These are phyloP conservation scores for Pseudomyrmex pallidus DNA, from an alignment of 1,140 invertebrate genomes.

Conservation along the genomic window DNA sequence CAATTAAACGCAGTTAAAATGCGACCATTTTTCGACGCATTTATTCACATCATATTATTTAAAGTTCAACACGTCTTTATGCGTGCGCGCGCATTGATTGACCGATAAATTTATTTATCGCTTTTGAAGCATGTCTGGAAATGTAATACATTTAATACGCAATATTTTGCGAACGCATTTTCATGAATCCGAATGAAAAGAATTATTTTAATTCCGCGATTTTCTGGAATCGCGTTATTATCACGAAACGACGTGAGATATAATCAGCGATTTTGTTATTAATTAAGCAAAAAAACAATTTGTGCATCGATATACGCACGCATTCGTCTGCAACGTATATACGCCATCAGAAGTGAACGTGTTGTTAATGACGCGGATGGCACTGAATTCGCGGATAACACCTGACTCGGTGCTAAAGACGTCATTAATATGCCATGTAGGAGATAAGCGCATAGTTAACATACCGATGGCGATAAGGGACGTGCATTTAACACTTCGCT, in stretches of 20 bases:
- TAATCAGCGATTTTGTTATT: slow-evolving; percentile 9
- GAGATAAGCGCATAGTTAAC: slow-evolving; percentile 60
- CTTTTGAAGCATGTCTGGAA: too few species aligned
- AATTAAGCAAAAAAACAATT: slow-evolving; percentile 28
- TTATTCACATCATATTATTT: neutral
- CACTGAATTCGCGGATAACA: slow-evolving; percentile 52
- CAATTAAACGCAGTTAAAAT: slow-evolving; percentile 2
- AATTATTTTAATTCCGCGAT: too few species aligned
- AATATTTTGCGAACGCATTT: too few species aligned
- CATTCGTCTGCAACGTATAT: neutral
- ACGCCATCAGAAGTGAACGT: slow-evolving; percentile 25
- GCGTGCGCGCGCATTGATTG: too few species aligned
- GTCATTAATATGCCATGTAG: slow-evolving; percentile 57
- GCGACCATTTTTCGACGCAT: neutral
- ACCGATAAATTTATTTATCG: too few species aligned
- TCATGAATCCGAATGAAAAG: too few species aligned
- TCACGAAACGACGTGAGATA: neutral
- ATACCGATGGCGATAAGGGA: slow-evolving; percentile 40
- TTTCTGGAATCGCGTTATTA: too few species aligned
- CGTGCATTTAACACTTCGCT: slow-evolving; percentile 51
- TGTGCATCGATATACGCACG: neutral
- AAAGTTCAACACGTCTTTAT: neutral
- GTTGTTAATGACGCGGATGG: slow-evolving; percentile 44
- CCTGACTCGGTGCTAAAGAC: slow-evolving; percentile 45
- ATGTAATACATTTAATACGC: too few species aligned